Evolutionary conservation across 2,797 vertebrate species (phyloP).

Genomic region (Apogon talboti): DNA sequence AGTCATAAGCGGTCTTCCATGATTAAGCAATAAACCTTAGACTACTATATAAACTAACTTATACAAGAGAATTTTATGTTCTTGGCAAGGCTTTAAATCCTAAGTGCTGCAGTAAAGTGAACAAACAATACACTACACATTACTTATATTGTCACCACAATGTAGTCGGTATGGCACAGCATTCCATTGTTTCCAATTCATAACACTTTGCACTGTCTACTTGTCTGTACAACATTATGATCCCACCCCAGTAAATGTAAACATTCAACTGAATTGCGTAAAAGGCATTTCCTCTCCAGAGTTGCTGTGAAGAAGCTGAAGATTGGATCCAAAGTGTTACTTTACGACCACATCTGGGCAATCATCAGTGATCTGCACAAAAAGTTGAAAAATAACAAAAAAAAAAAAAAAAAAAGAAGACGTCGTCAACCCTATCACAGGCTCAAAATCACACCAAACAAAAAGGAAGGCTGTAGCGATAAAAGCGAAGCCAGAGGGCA

Average conservation of each 20-base stretch:
- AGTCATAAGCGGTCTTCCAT: background rate
- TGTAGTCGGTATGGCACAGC: slow-evolving; percentile 19
- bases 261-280: slow-evolving; percentile 53
- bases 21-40: slow-evolving; percentile 15
- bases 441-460: slow-evolving; percentile 38
- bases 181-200: slow-evolving; percentile 10
- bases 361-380: slow-evolving; percentile 19
- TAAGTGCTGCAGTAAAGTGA: slow-evolving; percentile 16
- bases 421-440: slow-evolving; percentile 17
- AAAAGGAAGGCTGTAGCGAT: slow-evolving; percentile 35
- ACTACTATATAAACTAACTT: slow-evolving; percentile 28
- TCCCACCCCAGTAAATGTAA: slow-evolving; percentile 60
- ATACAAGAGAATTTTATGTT: slow-evolving; percentile 22
- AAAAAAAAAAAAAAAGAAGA: too few relatives aligned
- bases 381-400: slow-evolving; percentile 13
- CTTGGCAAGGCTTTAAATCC: slow-evolving; percentile 27
- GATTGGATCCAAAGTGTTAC: slow-evolving; percentile 15
- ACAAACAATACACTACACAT: slow-evolving; percentile 40
- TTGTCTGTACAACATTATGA: slow-evolving; percentile 37
- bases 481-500: slow-evolving; percentile 45
- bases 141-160: slow-evolving; percentile 27
- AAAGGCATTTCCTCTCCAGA: slow-evolving; percentile 52
- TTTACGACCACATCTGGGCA: slow-evolving; percentile 29
- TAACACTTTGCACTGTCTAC: slow-evolving; percentile 45
- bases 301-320: slow-evolving; percentile 10